A percentile compares a stretch with the other conserved stretches of the same genome.
These are phyloP conservation scores for Pseudotriccus pelzelni DNA, from an alignment of 2,797 vertebrate species.

Conservation along the genomic window DNA sequence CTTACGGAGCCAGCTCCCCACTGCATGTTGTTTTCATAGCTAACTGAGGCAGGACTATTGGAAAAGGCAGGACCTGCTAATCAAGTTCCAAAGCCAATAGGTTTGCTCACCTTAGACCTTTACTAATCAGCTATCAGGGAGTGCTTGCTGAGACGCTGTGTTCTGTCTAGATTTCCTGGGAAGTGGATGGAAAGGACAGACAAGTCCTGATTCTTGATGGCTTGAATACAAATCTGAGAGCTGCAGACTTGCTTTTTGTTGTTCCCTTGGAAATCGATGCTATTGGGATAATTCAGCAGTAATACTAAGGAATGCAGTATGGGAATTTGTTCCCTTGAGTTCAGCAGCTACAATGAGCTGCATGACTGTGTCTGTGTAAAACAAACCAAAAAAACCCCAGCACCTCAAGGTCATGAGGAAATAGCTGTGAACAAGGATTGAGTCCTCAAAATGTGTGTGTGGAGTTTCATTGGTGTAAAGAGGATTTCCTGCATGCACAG, in stretches of 20 bases:
- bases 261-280: background rate
- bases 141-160: background rate
- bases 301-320: background rate
- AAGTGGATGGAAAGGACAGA: background rate
- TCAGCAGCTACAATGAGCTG: background rate
- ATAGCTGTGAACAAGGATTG: background rate
- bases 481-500: background rate
- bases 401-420: background rate
- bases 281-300: background rate
- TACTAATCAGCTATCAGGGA: background rate
- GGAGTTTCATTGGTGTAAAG: background rate
- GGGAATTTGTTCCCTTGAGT: background rate
- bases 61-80: background rate
- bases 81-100: background rate
- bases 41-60: background rate
- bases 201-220: background rate
- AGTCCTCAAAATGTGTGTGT: rapidly evolving
- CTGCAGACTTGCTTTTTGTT: background rate
- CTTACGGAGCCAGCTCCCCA: background rate
- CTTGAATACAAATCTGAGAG: background rate
- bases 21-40: background rate
- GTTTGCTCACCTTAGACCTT: background rate
- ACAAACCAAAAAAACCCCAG: rapidly evolving
- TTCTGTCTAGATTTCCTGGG: background rate
- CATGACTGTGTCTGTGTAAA: background rate